Base-by-base conservation (phyloP, 2,113 vertebrate genomes). In the Corydoras sp. region DNA sequence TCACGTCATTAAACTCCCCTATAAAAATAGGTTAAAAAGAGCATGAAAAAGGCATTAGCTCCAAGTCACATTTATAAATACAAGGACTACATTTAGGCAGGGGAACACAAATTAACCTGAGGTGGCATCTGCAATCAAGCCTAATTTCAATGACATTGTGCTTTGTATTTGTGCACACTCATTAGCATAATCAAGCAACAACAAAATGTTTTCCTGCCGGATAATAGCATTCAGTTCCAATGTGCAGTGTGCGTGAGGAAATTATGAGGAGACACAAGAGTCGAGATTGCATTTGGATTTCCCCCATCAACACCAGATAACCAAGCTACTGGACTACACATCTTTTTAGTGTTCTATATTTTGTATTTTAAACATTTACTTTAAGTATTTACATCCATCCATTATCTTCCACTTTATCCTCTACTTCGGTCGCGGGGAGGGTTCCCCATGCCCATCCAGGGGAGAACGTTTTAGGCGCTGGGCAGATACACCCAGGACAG, bases 61-160 rank as follows among this genome's bases (percentile, higher is more conserved):
- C 74, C 73, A 50, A 51, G 18, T 74, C 79, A 14, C 85, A 83
- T 75, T 83, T 82, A 76, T 61, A 75, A 66, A 87, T 77, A 81
- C 73, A 65, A 81, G 62, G 62, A 12, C 56, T 77, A 85, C 85
- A 83, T 84, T 82, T 85, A 83, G 81, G 83, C 78, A 62, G 68
- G 84, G 86, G 87, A 87, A 88, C 85, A 84, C 84, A 87, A 89
- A 88, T 89, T 90, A 91, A 90, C 88, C 87, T 86, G 84, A 85
- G 85, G 83, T 86, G 86, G 83, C 88, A 89, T 86, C 87, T 80
- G 86, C 86, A 88, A 90, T 90, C 88, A 91, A 81, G 87, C 80
- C 87, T 89, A 88, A 89, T 90, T 89, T 90, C 86, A 88, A 86
- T 89, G 88, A 88, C 87, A 85, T 86, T 89, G 70, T 85, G 86